Evolutionary conservation across 1,140 invertebrate species (phyloP), one percentile per base, ranked within the genome.

Genomic region (Temnothorax longispinosus): DNA sequence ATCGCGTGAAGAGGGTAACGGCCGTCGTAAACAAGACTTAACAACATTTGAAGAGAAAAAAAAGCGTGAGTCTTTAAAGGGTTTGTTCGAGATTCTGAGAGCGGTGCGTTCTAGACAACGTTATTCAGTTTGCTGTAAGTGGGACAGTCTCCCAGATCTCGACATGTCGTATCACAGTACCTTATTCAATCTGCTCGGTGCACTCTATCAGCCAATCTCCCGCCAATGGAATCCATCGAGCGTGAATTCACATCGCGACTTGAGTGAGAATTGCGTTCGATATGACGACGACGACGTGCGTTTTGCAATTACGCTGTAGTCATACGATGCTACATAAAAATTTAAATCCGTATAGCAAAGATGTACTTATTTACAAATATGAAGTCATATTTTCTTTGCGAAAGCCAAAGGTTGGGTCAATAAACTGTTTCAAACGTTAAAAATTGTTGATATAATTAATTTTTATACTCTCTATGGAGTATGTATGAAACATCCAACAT

Each of bases 171-270:
- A 75, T 71, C 60, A 35, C 2, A 41, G 54, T 58, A 54, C 65
- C 10, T 54, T 74, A 77, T 88, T 85, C 78, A 75, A 88, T 88
- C 86, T 50, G 38, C 35, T 18, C 32, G 35, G 13, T 47, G 72
- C 77, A 74, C 52, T 47, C 44, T 77, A 85, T 76, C 71, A 21
- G 64, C 44, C 78, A 56, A 88, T 71, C 77, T 76, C 58, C 32
- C 15, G 8, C 27, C 75, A 71, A 81, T 87, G 38, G 87, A 72
- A 81, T 58, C 50, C 15, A 80, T 87, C 50, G 41, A 75, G 35
- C n/a, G 87, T 44, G 18, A 87, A 87, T 88, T 88, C 60, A 13
- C 18, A 13, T 11, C 15, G 60, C 18, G 41, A 1, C n/a, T 50
- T 81, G 58, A 71, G 71, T 81, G 65, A 71, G 41, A 52, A 38